A percentile compares a stretch with the other conserved stretches of the same genome.
Evolutionary conservation across 1,140 invertebrate genomes (phyloP).

Genomic region (Gonatopus flavifemur): DNA sequence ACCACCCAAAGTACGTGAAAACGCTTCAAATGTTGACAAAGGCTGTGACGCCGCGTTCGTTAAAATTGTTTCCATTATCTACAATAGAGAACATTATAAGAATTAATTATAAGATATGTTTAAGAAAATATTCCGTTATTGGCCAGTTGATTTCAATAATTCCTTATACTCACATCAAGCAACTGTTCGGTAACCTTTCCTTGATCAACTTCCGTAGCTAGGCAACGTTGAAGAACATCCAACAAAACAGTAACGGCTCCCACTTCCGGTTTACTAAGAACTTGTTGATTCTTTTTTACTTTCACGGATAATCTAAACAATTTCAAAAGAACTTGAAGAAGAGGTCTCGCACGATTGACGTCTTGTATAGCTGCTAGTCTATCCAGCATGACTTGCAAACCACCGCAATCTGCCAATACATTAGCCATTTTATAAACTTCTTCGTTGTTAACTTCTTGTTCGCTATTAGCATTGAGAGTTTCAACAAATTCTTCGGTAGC

Average conservation of each 20-base stretch:
- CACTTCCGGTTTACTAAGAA: conserved; percentile 69
- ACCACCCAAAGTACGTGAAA: conserved; percentile 82
- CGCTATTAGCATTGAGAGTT: conserved; percentile 84
- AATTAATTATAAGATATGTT: conserved; percentile 4
- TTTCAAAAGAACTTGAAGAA: conserved; percentile 84
- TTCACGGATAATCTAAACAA: conserved; percentile 83
- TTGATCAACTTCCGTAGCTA: conserved; percentile 66
- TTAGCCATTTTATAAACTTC: conserved; percentile 84
- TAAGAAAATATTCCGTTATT: not conserved
- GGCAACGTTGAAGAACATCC: conserved; percentile 69
- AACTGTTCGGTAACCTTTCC: conserved; percentile 80
- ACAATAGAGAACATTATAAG: conserved; percentile 13
- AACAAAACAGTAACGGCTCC: conserved; percentile 71
- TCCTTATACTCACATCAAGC: conserved; percentile 67
- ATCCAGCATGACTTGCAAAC: conserved; percentile 71
- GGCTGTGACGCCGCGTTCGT: conserved; percentile 84
- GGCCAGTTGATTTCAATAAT: no score
- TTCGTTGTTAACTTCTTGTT: conserved; percentile 91
- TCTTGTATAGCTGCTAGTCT: conserved; percentile 65
- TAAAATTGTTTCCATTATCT: conserved; percentile 92
- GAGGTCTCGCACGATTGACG: conserved; percentile 71
- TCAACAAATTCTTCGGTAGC: conserved; percentile 99
- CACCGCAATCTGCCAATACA: conserved; percentile 78
- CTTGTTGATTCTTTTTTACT: conserved; percentile 70
- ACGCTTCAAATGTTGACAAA: conserved; percentile 73